Base-by-base conservation (phyloP, 1,140 invertebrate genomes). In the Bombus vancouverensis region DNA sequence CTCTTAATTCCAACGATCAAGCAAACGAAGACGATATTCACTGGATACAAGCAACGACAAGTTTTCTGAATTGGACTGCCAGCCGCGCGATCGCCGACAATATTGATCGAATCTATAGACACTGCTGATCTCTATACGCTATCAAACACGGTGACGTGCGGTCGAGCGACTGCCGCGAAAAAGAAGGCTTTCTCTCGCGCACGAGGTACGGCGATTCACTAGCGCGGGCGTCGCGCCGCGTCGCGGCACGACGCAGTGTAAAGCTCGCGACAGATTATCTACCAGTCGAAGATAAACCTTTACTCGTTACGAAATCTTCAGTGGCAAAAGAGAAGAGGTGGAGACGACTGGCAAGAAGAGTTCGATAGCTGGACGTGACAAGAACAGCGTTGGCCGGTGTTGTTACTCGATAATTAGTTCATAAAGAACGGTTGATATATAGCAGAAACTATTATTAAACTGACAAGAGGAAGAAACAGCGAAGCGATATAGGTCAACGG, bases 231-330 rank as follows among this genome's bases (percentile, higher is more conserved):
- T 53, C 10, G 59, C 59, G 28, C 25, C 34, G 34, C 28, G 47
- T 13, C 10, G 32, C 13, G 37, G 42, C 18, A 3, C 44, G 62
- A 3, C 32, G 34, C 12, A 12, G 13, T 9, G n/a, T 9, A 28
- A 9, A 15, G n/a, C 44, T 10, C 34, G 66, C 62, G 72, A 53
- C 59, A 37, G 75, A 84, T 84, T 85, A 85, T 85, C 83, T 80
- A 42, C 15, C 76, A 28, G 79, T 8, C 37, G 57, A 44, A 80
- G 83, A 85, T 85, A 85, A 85, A 80, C 68, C n/a, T 57, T 34
- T 28, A 25, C 28, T 5, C n/a, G 66, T 79, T 85, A 59, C 83
- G 83, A 85, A 85, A 84, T 44, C 25, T 32, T 4, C 13, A 6
- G 6, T 8, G 32, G 8, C 18, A 22, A 47, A 18, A 34, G 28